Evolutionary conservation across 2,888 invertebrate genomes (phyloP).

Genomic region (Andricus curvator): DNA sequence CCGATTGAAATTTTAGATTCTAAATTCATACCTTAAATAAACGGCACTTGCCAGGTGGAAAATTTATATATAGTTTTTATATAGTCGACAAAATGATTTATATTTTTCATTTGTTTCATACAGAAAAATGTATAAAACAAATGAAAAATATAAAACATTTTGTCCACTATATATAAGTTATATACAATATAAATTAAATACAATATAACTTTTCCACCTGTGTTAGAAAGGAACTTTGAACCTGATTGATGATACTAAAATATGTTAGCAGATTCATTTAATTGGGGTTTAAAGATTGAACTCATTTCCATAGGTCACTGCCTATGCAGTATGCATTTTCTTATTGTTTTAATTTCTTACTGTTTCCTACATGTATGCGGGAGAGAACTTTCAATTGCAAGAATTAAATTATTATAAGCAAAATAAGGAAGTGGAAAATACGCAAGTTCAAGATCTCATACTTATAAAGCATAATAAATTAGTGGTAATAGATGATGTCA

Average conservation of each 20-base stretch:
- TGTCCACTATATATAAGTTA: too few species aligned
- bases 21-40: neutral
- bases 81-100: too few species aligned
- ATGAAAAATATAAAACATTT: too few species aligned
- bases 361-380: too few species aligned
- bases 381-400: neutral
- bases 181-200: too few species aligned
- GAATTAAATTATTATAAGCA: neutral
- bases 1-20: too few species aligned
- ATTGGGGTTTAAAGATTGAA: neutral
- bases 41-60: neutral
- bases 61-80: too few species aligned
- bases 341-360: neutral
- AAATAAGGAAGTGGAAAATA: neutral
- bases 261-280: neutral
- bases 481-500: neutral
- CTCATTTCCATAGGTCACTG: neutral
- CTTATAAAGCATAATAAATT: neutral
- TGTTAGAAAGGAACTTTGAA: neutral
- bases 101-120: too few species aligned
- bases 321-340: neutral
- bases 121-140: too few species aligned
- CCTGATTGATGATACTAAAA: neutral
- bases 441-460: neutral
- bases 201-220: too few species aligned